Evolutionary conservation across 2,888 invertebrate species (phyloP), one percentile per base, ranked within the genome.

Genomic region (Apodemia zela): DNA sequence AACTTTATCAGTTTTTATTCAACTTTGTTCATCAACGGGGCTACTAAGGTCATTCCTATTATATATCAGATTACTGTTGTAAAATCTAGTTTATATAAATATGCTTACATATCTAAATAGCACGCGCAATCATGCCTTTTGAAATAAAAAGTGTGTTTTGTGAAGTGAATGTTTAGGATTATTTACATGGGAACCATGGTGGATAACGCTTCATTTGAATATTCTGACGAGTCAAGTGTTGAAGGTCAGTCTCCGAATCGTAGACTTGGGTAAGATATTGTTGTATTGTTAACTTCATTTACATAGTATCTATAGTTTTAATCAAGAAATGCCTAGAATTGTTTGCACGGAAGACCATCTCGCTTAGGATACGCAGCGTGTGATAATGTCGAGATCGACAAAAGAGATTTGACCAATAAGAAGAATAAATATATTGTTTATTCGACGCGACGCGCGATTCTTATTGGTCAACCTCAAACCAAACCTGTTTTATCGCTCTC

Each of bases 151-250:
- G 63, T 67, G 61, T 63, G 35, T 60, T 59, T 21, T 57, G 60
- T 63, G 42, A 42, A 58, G 69, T 69, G 65, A 63, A 70, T 73
- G 74, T 69, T 70, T 68, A 72, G 70, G 67, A 66, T 70, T 64
- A 70, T 72, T 67, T 67, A 68, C 68, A 65, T 66, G 62, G 59
- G 65, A 69, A 85, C 69, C 74, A 89, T 90, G 89, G 87, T 89
- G 72, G 89, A 90, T 75, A 91, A 90, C 77, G 89, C 81, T 2
- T 88, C 87, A 6, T 89, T 87, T 65, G 89, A 91, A 69, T 85
- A 82, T 69, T 89, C 89, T 3, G 90, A 89, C 63, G 89, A 86
- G 67, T 91, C 90, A 17, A 88, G 88, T 61, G 79, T 77, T 6
- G 87, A 85, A 60, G 82, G 80, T 65, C 38, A 60, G 13, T 38